These are phyloP conservation scores for Luffia ferchaultella DNA, from an alignment of 2,888 invertebrate genomes.

Conservation along the genomic window DNA sequence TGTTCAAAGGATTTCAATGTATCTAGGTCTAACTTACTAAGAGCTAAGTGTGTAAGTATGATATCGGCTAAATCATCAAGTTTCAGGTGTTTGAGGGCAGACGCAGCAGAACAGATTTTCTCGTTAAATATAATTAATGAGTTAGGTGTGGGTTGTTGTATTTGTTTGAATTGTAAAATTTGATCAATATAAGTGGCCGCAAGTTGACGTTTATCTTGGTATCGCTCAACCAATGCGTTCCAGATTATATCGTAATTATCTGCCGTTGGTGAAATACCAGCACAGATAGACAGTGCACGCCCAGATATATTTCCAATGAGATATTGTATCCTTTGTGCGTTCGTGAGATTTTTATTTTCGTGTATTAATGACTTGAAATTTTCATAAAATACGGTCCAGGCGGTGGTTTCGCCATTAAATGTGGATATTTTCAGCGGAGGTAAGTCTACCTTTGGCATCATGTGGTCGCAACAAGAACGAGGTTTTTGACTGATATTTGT, in stretches of 20 bases:
- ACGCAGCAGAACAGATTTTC: background rate
- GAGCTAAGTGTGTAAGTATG: constrained; percentile 13
- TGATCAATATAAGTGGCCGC: background rate
- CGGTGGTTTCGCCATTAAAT: background rate
- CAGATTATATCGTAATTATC: constrained; percentile 11
- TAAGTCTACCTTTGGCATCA: background rate
- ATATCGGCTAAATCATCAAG: constrained; percentile 3
- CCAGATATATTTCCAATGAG: background rate
- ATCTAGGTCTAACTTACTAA: constrained; percentile 18
- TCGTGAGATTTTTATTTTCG: no score
- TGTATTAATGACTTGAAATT: background rate
- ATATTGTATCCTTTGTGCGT: constrained; percentile 1
- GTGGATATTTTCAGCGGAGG: background rate
- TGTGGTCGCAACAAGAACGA: no score
- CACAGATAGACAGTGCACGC: background rate
- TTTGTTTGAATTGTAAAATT: background rate
- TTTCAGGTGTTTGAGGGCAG: background rate
- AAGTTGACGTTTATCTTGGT: constrained; percentile 1
- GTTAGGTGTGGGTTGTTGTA: background rate
- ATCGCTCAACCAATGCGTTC: background rate
- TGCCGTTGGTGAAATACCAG: constrained; percentile 31
- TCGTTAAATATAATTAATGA: background rate
- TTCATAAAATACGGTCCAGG: constrained; percentile 1
- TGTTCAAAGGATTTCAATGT: no score
- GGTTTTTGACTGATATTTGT: no score